phyloP scores from a whole-genome alignment of 1,140 invertebrate genomes.

The Leptonema lineaticorne region DNA sequence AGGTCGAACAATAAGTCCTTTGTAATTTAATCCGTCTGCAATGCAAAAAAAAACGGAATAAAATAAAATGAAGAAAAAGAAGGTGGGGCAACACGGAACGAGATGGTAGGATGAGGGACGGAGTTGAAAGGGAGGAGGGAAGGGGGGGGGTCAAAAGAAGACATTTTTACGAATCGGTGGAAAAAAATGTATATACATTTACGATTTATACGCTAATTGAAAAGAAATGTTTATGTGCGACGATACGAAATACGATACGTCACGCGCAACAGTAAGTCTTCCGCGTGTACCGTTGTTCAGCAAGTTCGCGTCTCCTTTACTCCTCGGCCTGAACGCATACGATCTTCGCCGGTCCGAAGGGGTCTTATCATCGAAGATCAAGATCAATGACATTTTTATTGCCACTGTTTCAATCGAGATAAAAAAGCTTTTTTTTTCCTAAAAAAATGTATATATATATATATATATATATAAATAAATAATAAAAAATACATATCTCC shows the following conservation, averaged over 20 bases:
- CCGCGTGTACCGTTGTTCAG: background rate
- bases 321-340: background rate
- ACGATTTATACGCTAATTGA: background rate
- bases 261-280: background rate
- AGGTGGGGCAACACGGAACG: no score
- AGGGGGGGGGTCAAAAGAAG: no score
- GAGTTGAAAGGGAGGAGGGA: no score
- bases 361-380: background rate
- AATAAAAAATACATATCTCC: background rate
- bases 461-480: background rate
- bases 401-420: conserved; percentile 23
- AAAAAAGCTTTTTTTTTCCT: no score
- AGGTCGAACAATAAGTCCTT: background rate
- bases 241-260: background rate
- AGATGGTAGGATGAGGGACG: no score
- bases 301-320: background rate
- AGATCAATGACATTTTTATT: conserved; percentile 30
- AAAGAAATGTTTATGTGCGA: background rate
- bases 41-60: no score
- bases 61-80: background rate
- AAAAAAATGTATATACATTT: no score
- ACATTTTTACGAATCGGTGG: no score
- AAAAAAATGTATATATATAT: no score
- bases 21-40: background rate
- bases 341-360: background rate